Percentiles rank a stretch among this genome's conserved stretches.
Conservation (phyloP, 37 sponge, comb jelly and placozoan genomes). For the Chondrosia reniformis region DNA sequence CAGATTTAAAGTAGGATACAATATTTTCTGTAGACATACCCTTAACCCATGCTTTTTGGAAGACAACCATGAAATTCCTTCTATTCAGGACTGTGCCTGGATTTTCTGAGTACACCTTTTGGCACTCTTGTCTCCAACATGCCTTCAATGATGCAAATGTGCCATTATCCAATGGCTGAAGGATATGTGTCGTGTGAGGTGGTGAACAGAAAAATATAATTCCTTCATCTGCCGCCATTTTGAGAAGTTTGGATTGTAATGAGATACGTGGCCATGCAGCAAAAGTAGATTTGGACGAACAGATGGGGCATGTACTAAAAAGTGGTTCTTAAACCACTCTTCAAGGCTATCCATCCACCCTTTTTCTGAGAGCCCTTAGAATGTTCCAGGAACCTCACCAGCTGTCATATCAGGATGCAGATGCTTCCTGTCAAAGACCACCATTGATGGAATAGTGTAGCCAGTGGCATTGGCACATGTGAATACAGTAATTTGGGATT, state of each 20-base stretch:
- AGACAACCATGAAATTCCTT: neutral
- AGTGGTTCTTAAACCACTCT: slow-evolving; percentile 36
- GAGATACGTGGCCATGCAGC: slow-evolving; percentile 44
- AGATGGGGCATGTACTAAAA: slow-evolving; percentile 29
- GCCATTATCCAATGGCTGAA: slow-evolving; percentile 38
- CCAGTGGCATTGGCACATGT: slow-evolving; percentile 55
- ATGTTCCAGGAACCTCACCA: slow-evolving; percentile 38
- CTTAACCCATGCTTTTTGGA: slow-evolving; percentile 16
- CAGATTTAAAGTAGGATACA: slow-evolving; percentile 12
- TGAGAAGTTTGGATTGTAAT: slow-evolving; percentile 30
- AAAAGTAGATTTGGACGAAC: slow-evolving; percentile 14
- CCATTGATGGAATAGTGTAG: slow-evolving; percentile 38
- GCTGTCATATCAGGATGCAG: neutral
- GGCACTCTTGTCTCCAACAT: slow-evolving; percentile 27
- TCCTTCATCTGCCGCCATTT: slow-evolving; percentile 14
- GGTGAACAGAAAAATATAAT: slow-evolving; percentile 40
- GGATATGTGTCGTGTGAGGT: slow-evolving; percentile 31
- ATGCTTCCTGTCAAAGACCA: slow-evolving; percentile 23
- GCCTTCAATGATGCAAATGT: slow-evolving; percentile 29
- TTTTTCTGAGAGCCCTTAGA: slow-evolving; percentile 30
- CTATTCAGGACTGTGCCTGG: slow-evolving; percentile 29
- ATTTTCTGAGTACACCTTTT: slow-evolving; percentile 13
- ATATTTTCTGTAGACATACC: slow-evolving; percentile 25
- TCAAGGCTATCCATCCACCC: slow-evolving; percentile 30
- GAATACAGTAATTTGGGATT: slow-evolving; percentile 40